These are phyloP conservation scores for Plutella xylostella DNA, from an alignment of 2,888 invertebrate species.

Conservation along the genomic window DNA sequence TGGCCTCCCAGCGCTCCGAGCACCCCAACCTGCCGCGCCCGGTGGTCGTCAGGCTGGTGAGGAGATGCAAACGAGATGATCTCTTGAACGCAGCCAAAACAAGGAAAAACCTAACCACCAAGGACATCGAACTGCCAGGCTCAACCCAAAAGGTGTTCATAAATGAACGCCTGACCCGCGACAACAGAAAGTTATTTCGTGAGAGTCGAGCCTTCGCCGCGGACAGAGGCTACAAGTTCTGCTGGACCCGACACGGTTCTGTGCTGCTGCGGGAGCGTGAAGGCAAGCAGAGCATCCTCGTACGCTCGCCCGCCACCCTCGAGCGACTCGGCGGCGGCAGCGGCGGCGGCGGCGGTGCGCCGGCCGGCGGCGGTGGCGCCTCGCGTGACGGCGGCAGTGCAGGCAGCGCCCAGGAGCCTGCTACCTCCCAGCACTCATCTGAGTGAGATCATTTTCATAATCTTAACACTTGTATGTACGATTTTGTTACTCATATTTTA, in stretches of 20 bases:
- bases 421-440: no score
- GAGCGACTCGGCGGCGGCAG: constrained; percentile 1
- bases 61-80: constrained; percentile 16
- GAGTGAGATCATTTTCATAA: no score
- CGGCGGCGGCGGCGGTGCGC: no score
- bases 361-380: neutral
- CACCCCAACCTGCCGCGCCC: constrained; percentile 13
- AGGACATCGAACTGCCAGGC: constrained; percentile 12
- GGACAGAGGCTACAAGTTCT: constrained; percentile 11
- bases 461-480: no score
- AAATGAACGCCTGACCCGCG: constrained; percentile 18
- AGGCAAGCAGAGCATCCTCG: constrained; percentile 13
- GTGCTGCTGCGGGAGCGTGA: constrained; percentile 16
- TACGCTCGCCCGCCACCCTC: constrained; percentile 2
- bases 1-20: neutral
- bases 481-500: no score
- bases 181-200: constrained; percentile 19
- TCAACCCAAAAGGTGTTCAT: constrained; percentile 8
- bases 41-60: constrained; percentile 16
- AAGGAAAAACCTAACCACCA: constrained; percentile 14
- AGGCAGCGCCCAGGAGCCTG: no score
- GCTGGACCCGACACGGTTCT: constrained; percentile 16
- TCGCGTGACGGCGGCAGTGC: no score
- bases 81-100: constrained; percentile 18
- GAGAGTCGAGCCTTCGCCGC: constrained; percentile 11